Base-by-base conservation (phyloP, 2,888 invertebrate genomes). In the Heliconius aoede region DNA sequence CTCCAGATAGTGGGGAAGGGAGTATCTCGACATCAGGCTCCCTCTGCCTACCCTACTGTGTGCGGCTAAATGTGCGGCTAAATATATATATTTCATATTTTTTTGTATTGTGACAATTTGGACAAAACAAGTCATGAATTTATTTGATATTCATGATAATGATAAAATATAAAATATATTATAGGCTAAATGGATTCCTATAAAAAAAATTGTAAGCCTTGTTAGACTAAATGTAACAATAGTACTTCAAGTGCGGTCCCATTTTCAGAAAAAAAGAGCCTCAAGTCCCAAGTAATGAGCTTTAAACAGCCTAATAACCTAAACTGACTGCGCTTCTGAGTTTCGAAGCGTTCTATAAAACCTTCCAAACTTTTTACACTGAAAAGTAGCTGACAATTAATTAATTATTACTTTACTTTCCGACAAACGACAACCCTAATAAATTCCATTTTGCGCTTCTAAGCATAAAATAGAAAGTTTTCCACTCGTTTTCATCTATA, bases 401-500 rank as follows among this genome's bases (percentile, higher is more conserved):
- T 65, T 65, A 40, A 36, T 24, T 15, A 32, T 32, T 24, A 65
- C 9, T 36, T 32, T 15, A 15, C 4, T 24, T 36, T 24, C 36
- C 15, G 24, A n/a, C n/a, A 24, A 36, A 15, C 3, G 15, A 18
- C 65, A 36, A 7, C n/a, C 65, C 65, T 40, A 24, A 24, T 8
- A 15, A 65, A 9, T 40, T 24, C 15, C 36, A 65, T 65, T 65
- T 65, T 15, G 36, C 24, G 36, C 65, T 15, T 40, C 24, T 36
- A 26, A 36, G 24, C 65, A 24, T 65, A 65, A 36, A 65, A 65
- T 36, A 36, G 36, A 76, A 73, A 73, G 40, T 65, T 72, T 68
- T 77, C 46, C 7, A 72, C 58, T 74, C 65, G 40, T 65, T 77
- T 58, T 68, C 40, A 65, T 67, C n/a, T 71, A 65, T 71, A 74